A percentile compares a stretch with the other conserved stretches of the same genome.
Conservation (phyloP, 2,113 vertebrate genomes). For the Grantiella picta region DNA sequence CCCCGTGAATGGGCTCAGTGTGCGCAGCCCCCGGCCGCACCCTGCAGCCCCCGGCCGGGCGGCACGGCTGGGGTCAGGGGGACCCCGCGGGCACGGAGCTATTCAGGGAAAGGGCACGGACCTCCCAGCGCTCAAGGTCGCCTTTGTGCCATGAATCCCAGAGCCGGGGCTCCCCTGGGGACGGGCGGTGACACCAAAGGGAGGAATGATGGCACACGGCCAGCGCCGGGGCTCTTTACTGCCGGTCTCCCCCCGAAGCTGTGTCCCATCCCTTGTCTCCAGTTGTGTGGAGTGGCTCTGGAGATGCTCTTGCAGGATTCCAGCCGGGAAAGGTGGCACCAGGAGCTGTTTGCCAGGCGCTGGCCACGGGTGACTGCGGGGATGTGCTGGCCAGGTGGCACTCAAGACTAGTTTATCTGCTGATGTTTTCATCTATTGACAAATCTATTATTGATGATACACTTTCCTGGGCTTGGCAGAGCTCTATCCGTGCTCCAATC, state of each 20-base stretch:
- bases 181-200: not conserved
- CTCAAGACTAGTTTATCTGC: constrained; percentile 11
- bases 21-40: not conserved
- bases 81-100: not conserved
- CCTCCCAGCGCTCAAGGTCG: not conserved
- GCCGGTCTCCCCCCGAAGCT: not conserved
- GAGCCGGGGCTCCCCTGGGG: not conserved
- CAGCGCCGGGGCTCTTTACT: not conserved
- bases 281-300: not conserved
- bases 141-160: not conserved
- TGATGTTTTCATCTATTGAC: constrained; percentile 50
- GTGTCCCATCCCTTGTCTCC: not conserved
- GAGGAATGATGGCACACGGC: not conserved
- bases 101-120: constrained; percentile 11
- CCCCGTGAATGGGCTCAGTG: constrained; percentile 35
- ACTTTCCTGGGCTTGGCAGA: constrained; percentile 27
- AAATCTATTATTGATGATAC: constrained; percentile 50
- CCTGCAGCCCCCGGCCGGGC: not conserved
- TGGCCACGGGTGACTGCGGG: not conserved
- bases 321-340: not conserved
- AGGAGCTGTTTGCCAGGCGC: not conserved
- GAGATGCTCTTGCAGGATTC: not conserved
- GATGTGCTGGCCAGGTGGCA: constrained; percentile 46
- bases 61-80: not conserved
- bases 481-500: constrained; percentile 5